These are phyloP conservation scores for Anoura caudifer DNA, from an alignment of 2,113 vertebrate genomes.

Conservation along the genomic window DNA sequence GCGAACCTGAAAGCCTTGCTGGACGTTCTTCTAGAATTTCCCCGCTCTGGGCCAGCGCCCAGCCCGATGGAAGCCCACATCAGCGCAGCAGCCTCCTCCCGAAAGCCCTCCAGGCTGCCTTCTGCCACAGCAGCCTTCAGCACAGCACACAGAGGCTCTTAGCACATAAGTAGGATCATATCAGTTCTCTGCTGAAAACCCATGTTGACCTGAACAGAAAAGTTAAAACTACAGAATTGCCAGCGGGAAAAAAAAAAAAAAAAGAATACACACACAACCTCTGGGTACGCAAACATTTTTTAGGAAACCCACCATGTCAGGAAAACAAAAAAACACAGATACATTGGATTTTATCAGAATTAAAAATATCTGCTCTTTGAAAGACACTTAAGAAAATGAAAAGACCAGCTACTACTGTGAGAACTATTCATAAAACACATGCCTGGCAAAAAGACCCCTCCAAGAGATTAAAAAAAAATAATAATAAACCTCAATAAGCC, in stretches of 20 bases:
- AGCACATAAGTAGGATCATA: fast-evolving
- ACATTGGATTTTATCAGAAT: neutral
- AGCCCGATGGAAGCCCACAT: neutral
- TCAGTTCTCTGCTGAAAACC: neutral
- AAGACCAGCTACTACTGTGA: neutral
- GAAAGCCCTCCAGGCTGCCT: fast-evolving
- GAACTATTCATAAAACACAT: neutral
- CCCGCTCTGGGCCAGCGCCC: fast-evolving
- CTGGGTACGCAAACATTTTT: neutral
- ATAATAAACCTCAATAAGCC: neutral
- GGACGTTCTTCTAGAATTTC: neutral
- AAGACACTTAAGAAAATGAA: neutral
- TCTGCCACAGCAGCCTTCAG: neutral
- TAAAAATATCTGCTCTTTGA: neutral
- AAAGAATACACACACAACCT: neutral
- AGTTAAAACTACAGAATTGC: neutral
- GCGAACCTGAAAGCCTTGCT: neutral
- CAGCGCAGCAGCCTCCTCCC: fast-evolving
- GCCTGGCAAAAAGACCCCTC: neutral
- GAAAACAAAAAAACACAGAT: neutral
- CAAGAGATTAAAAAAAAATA: neutral
- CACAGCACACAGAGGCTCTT: neutral
- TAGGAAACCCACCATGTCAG: neutral
- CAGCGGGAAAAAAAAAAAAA: no score
- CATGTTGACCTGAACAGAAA: neutral